Base-by-base conservation (phyloP, 2,797 vertebrate species). In the Nothura maculosa region DNA sequence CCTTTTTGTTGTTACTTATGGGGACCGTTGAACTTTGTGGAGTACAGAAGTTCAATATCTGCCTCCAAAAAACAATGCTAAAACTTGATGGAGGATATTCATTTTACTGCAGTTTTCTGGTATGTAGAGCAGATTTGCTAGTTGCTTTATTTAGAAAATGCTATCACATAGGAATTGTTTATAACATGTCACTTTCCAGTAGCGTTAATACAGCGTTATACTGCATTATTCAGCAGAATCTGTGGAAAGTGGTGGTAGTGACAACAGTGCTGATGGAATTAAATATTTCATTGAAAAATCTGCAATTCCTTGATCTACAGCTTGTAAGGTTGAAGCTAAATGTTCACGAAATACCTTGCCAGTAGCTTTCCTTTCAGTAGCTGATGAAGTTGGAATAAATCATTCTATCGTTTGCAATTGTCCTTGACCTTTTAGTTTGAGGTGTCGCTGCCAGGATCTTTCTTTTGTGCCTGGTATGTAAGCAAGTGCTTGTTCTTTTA, bases 151-250 rank as follows among this genome's bases (percentile, higher is more conserved):
- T 92, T 67, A 58, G 68, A 62, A 83, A 47, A 48, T 74, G 43
- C 85, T 70, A 24, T 79, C 74, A 63, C 67, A 69, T 34, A 69
- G 55, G 62, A 92, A 45, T 50, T 64, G 54, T 80, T 92, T 58
- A 36, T 82, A 72, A 48, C 3, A 1, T 94, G 70, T 92, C 88
- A 67, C 34, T 90, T 54, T 83, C 32, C 43, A 25, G 40, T 42
- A 63, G 66, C 74, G 79, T 87, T 93, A 74, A 60, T 87, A 47
- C 61, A 77, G 72, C 1, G 3, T 63, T 79, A 11, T n/a, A 1
- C 80, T 91, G 89, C 94, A 87, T 94, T 95, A 95, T 93, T 91
- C 85, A 93, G 76, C 82, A 76, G 66, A 62, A 70, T 80, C 78
- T 70, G 80, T 68, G 66, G 62, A 73, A 74, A 81, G 66, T 28